Conservation (phyloP, 2,888 invertebrate species). For the Caenorhabditis sp. region DNA sequence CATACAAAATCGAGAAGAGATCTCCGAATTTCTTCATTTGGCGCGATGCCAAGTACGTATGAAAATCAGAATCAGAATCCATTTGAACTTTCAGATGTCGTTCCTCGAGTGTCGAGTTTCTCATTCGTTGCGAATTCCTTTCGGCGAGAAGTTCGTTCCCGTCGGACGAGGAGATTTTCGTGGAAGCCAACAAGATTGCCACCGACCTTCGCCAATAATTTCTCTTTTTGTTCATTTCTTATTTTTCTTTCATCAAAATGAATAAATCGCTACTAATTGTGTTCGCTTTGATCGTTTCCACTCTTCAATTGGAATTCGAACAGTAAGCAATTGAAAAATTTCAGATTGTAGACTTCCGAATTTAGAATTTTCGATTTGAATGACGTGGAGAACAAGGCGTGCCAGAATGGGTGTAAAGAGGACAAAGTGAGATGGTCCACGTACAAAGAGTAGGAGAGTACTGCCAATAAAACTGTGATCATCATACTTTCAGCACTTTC, state of each 20-base stretch:
- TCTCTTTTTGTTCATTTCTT: not conserved
- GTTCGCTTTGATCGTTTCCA: not conserved
- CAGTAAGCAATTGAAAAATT: slow-evolving; percentile 15
- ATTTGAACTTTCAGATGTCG: slow-evolving; percentile 59
- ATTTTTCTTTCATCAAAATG: slow-evolving; percentile 6
- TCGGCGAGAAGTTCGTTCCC: slow-evolving; percentile 67
- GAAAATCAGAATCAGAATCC: not conserved
- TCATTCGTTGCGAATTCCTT: slow-evolving; percentile 73
- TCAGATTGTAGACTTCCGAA: not conserved
- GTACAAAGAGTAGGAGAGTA: not conserved
- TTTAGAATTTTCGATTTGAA: slow-evolving; percentile 30
- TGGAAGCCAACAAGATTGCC: slow-evolving; percentile 54
- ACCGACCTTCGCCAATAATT: slow-evolving; percentile 38
- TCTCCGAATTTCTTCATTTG: slow-evolving; percentile 70
- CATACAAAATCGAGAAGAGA: slow-evolving; percentile 72
- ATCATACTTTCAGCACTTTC: slow-evolving; percentile 21
- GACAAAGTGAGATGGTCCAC: slow-evolving; percentile 10
- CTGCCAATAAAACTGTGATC: not conserved
- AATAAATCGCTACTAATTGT: slow-evolving; percentile 5
- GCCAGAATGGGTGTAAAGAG: slow-evolving; percentile 6
- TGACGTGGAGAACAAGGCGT: slow-evolving; percentile 37
- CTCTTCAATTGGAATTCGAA: slow-evolving; percentile 3
- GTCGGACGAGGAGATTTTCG: slow-evolving; percentile 68
- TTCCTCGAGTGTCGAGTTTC: slow-evolving; percentile 71
- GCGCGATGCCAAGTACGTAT: slow-evolving; percentile 68